phyloP scores from a whole-genome alignment of 2,888 invertebrate genomes.

The Seira sanloemensis region DNA sequence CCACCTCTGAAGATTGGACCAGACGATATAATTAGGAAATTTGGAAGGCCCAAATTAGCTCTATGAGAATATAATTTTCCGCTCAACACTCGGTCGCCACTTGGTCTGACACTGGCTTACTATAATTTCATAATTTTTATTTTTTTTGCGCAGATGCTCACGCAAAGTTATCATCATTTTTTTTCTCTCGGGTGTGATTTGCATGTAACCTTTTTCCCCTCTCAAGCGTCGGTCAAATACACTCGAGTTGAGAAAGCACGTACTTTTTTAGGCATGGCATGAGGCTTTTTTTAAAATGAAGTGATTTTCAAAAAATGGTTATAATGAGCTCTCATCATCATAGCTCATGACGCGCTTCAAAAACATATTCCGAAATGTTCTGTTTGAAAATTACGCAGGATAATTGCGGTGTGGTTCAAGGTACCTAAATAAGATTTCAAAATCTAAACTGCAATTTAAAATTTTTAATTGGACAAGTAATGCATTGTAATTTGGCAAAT shows the following conservation, averaged over 20 bases:
- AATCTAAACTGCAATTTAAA: not conserved
- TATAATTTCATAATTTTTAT: not conserved
- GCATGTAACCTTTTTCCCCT: not conserved
- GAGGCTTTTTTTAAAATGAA: not conserved
- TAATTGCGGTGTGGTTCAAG: too few species aligned
- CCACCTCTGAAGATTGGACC: not conserved
- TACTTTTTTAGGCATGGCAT: not conserved
- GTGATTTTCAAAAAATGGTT: not conserved
- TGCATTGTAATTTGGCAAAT: slow-evolving; percentile 1
- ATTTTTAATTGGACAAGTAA: not conserved
- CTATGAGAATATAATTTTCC: not conserved
- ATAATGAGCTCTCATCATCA: not conserved
- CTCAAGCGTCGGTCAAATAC: not conserved
- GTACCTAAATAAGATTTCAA: not conserved
- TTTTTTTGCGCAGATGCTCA: not conserved
- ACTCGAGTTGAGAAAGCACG: not conserved
- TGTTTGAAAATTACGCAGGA: too few species aligned
- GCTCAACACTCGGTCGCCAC: not conserved
- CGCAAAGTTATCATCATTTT: not conserved
- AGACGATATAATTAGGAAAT: not conserved
- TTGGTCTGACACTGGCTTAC: not conserved
- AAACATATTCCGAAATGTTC: not conserved
- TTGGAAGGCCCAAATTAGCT: not conserved
- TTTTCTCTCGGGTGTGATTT: not conserved
- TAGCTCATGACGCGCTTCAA: slow-evolving; percentile 1